A percentile compares a stretch with the other conserved stretches of the same genome.
Evolutionary conservation across 1,140 invertebrate species (phyloP).

Genomic region (Portunus trituberculatus): DNA sequence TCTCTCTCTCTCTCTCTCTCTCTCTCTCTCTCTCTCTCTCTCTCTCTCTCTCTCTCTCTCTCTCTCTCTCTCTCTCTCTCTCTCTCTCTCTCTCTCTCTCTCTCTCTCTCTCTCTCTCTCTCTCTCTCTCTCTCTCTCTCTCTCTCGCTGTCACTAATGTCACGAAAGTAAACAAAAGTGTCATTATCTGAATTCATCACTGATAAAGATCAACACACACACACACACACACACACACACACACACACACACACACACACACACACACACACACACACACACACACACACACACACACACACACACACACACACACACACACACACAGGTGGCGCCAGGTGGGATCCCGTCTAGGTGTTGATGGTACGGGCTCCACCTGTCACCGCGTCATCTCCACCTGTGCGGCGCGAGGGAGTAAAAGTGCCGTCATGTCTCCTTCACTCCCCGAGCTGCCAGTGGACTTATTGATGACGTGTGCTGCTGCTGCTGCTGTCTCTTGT

Average conservation of each 20-base stretch:
- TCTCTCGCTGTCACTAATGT: not conserved
- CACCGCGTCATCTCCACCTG: not conserved
- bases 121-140: not conserved
- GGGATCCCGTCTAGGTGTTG: not conserved
- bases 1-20: not conserved
- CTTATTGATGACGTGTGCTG: not conserved
- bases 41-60: too few relatives aligned
- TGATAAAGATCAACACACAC: not conserved
- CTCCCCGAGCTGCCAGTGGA: not conserved
- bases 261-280: too few relatives aligned
- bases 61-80: too few relatives aligned
- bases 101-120: too few relatives aligned
- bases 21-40: too few relatives aligned
- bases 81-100: too few relatives aligned
- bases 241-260: too few relatives aligned
- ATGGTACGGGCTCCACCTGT: not conserved
- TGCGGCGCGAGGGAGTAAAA: not conserved
- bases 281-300: not conserved
- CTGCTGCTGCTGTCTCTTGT: too few relatives aligned
- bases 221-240: slow-evolving; percentile 50
- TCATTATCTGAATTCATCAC: not conserved
- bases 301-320: slow-evolving; percentile 40
- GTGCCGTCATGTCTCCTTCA: not conserved
- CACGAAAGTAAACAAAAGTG: not conserved
- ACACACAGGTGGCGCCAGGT: slow-evolving; percentile 9